Percentiles rank a stretch among this genome's conserved stretches.
Conservation (phyloP, 2,888 invertebrate genomes). For the Buathra laborator region DNA sequence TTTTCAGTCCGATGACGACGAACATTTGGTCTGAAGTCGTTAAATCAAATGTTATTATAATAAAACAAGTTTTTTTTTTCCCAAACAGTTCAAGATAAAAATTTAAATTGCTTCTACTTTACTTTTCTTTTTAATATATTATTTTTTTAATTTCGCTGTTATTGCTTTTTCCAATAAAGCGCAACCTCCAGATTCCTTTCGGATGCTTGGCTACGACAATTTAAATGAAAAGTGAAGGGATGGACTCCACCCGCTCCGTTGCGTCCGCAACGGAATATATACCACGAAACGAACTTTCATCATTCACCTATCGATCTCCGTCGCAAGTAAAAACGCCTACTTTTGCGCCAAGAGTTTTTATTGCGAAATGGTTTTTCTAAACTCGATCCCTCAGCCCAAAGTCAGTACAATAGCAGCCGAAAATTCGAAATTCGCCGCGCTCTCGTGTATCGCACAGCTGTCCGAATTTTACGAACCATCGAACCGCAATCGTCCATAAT, state of each 20-base stretch:
- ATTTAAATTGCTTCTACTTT: too few relatives aligned
- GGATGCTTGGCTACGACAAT: not conserved
- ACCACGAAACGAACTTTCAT: slow-evolving; percentile 46
- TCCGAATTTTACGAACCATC: slow-evolving; percentile 51
- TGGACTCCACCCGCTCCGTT: not conserved
- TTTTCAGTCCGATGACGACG: slow-evolving; percentile 77
- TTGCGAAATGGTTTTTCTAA: slow-evolving; percentile 45
- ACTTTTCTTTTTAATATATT: too few relatives aligned
- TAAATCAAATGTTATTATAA: slow-evolving; percentile 61
- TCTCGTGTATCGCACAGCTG: slow-evolving; percentile 67
- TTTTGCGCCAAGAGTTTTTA: slow-evolving; percentile 40
- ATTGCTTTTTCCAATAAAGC: not conserved
- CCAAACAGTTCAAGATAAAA: slow-evolving; percentile 22
- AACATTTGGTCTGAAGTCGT: slow-evolving; percentile 77
- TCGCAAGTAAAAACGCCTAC: slow-evolving; percentile 44
- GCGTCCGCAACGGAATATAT: slow-evolving; percentile 11
- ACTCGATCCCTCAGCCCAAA: slow-evolving; percentile 31
- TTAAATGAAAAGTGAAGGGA: not conserved
- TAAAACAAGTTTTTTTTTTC: slow-evolving; percentile 44
- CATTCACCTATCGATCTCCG: slow-evolving; percentile 64
- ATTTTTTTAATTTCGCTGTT: too few relatives aligned
- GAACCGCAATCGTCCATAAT: slow-evolving; percentile 50
- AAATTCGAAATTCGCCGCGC: slow-evolving; percentile 67
- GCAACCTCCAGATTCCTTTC: not conserved
- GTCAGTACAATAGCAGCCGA: slow-evolving; percentile 30